Percentiles rank a stretch among this genome's conserved stretches.
Evolutionary conservation across 2,888 invertebrate species (phyloP).

Genomic region (Drosophila prostipennis): DNA sequence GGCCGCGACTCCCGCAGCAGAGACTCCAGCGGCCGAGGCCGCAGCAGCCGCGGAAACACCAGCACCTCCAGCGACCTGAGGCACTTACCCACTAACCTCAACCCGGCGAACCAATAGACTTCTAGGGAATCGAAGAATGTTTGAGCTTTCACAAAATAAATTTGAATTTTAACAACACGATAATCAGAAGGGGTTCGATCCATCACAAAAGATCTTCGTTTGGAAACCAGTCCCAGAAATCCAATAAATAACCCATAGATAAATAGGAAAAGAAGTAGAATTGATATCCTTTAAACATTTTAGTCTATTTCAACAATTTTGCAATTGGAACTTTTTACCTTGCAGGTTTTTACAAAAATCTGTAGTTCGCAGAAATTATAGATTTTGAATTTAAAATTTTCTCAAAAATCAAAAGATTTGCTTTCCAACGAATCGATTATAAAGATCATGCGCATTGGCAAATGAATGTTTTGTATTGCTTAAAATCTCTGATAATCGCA

Average conservation of each 20-base stretch:
- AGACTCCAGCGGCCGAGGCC: background rate
- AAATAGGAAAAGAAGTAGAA: too few species aligned
- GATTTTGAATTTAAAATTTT: background rate
- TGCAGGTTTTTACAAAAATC: too few species aligned
- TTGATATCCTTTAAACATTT: background rate
- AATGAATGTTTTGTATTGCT: background rate
- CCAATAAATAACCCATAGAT: background rate
- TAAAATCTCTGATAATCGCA: slow-evolving; percentile 1
- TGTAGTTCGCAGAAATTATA: background rate
- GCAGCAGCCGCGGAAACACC: background rate
- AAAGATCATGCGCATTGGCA: background rate
- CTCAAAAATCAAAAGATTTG: background rate
- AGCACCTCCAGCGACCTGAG: background rate
- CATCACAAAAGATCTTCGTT: background rate
- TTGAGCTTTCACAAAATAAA: slow-evolving; percentile 14
- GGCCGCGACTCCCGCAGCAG: background rate
- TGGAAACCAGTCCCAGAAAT: background rate
- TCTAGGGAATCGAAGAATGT: slow-evolving; percentile 8
- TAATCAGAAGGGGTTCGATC: background rate
- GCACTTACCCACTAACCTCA: background rate
- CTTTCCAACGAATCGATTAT: background rate
- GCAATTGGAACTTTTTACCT: too few species aligned
- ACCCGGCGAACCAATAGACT: slow-evolving; percentile 4
- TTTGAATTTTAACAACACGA: slow-evolving; percentile 1
- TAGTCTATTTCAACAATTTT: too few species aligned